Percentiles rank a stretch among this genome's conserved stretches.
These are phyloP conservation scores for Chaetogeoica ovagalla DNA, from an alignment of 2,888 invertebrate genomes.

Conservation along the genomic window DNA sequence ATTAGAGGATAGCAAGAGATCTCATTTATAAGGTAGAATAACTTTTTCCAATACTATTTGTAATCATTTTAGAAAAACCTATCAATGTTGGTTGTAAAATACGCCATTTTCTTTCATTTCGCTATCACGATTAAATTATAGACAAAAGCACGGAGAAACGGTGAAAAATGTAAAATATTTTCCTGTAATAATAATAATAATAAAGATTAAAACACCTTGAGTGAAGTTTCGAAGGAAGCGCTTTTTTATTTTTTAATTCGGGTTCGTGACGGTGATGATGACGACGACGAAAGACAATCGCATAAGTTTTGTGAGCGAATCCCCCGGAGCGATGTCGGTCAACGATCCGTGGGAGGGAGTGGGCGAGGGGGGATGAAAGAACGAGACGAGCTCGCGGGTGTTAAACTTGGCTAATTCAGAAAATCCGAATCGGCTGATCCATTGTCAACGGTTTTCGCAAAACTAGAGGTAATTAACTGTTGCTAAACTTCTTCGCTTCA, in stretches of 20 bases:
- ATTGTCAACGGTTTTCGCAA: conserved; percentile 24
- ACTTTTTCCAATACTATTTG: too few species aligned
- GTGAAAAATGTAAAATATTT: not conserved
- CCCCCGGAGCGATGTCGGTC: not conserved
- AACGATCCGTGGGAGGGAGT: too few species aligned
- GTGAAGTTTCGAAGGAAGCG: conserved; percentile 10
- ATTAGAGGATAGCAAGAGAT: too few species aligned
- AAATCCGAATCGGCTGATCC: conserved; percentile 25
- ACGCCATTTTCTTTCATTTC: not conserved
- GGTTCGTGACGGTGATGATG: not conserved
- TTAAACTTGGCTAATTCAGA: conserved; percentile 43
- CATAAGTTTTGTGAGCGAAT: conserved; percentile 11
- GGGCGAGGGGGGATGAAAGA: not conserved
- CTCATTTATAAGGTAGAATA: too few species aligned
- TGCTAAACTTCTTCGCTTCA: conserved; percentile 9
- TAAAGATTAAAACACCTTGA: not conserved
- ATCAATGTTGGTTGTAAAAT: not conserved
- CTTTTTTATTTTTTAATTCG: conserved; percentile 4
- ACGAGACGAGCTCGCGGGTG: not conserved
- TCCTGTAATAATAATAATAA: not conserved
- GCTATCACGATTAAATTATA: not conserved
- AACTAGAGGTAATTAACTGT: conserved; percentile 26
- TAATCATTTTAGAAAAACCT: too few species aligned
- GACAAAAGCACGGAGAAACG: not conserved
- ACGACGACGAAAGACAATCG: conserved; percentile 10